Evolutionary conservation across 2,888 invertebrate genomes (phyloP).

Genomic region (Drepana falcataria): DNA sequence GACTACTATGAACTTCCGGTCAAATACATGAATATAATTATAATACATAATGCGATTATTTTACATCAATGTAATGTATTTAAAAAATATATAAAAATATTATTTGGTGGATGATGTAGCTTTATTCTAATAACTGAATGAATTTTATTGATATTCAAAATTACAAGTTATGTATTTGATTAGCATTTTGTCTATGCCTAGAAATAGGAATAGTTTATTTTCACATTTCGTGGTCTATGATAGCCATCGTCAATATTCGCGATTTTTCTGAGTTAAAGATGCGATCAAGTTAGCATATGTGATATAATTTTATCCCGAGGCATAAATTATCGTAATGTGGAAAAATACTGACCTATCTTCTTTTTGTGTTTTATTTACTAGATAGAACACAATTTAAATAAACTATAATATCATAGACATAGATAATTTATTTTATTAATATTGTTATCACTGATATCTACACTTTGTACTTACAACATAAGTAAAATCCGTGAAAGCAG

Average conservation of each 20-base stretch:
- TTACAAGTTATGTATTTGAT: neutral
- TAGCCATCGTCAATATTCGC: conserved; percentile 4
- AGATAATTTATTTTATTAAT: too few species aligned
- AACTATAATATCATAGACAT: too few species aligned
- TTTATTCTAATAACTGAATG: neutral
- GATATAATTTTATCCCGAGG: too few species aligned
- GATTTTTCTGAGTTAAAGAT: neutral
- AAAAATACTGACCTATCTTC: too few species aligned
- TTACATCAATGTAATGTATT: too few species aligned
- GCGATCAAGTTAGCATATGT: neutral
- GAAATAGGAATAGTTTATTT: conserved; percentile 9
- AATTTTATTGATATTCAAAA: neutral
- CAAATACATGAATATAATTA: conserved; percentile 17
- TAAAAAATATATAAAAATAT: neutral
- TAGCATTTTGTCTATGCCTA: conserved; percentile 22
- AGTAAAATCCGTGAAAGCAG: too few species aligned
- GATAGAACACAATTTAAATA: too few species aligned
- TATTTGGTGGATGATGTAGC: neutral
- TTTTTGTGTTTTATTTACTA: too few species aligned
- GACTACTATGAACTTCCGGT: conserved; percentile 61
- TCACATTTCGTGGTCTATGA: conserved; percentile 1
- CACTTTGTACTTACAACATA: too few species aligned
- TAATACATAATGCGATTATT: neutral
- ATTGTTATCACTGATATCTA: too few species aligned
- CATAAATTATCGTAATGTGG: too few species aligned